Evolutionary conservation across 2,888 invertebrate genomes (phyloP), one percentile per base, ranked within the genome.

Genomic region (Pammene fasciana): DNA sequence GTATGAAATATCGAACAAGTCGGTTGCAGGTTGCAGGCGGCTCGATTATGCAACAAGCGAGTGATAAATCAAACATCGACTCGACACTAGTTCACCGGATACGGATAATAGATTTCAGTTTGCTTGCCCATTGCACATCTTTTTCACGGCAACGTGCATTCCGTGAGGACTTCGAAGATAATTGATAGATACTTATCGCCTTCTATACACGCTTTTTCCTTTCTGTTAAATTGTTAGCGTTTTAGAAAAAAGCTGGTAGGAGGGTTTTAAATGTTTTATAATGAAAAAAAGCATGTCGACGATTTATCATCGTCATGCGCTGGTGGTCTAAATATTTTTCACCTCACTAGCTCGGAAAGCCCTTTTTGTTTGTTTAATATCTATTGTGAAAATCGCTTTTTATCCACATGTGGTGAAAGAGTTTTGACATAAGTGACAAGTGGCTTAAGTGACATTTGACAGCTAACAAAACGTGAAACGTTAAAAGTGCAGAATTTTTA

Each of bases 1-100:
- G 83, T 86, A 87, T 84, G 82, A 85, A 83, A 86, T 84, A 86
- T 84, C 79, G 83, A 82, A 86, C 85, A 82, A 79, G 87, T 86
- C 85, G 79, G 74, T 80, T 82, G 84, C 87, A 26, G 26, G 26
- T n/a, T n/a, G n/a, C n/a, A 87, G 85, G 82, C 86, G 84, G 84
- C 82, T 85, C 84, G 80, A 84, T 88, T 86, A 87, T 84, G 84
- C 83, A 86, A 87, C 78, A 75, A 75, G 78, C 75, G 80, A 78
- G 78, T 77, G 75, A 82, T 85, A 83, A 85, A 85, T 86, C 82
- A 80, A 79, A 77, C 75, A 74, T 73, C 74, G 74, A 72, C 74
- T 73, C 74, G 74, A 72, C 74, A 43, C 57, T 62, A 59, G 46
- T 43, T 38, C 75, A 73, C 76, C 76, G 76, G 78, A 77, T 79